These are phyloP conservation scores for Porites australiensis DNA, from an alignment of 64 coral and sea anemone genomes.

Conservation along the genomic window DNA sequence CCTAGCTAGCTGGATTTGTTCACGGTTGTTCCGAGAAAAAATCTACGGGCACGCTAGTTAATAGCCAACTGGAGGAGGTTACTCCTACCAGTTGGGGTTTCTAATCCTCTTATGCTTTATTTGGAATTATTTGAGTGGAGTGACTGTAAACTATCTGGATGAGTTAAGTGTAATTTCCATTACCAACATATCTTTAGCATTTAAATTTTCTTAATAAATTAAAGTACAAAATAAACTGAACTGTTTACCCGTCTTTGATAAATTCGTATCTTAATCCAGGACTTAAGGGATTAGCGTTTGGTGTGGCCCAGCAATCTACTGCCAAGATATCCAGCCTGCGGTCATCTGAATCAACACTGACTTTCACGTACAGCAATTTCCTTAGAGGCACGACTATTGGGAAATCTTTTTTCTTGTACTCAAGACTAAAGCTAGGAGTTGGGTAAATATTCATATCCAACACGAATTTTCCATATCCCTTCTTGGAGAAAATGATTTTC, in stretches of 20 bases:
- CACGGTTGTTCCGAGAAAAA: too few relatives aligned
- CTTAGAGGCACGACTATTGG: neutral
- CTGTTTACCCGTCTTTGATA: conserved; percentile 25
- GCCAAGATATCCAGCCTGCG: neutral
- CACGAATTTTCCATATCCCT: conserved; percentile 4
- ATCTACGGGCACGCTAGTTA: too few relatives aligned
- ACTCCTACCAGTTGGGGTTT: too few relatives aligned
- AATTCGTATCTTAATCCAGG: conserved; percentile 10
- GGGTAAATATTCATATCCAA: neutral
- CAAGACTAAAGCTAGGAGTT: neutral
- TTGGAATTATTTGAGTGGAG: too few relatives aligned
- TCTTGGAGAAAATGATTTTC: conserved; percentile 42
- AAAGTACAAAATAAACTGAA: neutral
- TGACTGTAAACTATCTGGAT: too few relatives aligned
- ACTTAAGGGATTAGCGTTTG: neutral
- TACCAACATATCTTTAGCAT: too few relatives aligned
- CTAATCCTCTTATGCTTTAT: too few relatives aligned
- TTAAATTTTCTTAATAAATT: too few relatives aligned
- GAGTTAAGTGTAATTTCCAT: too few relatives aligned
- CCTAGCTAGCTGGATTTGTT: too few relatives aligned
- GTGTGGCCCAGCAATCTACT: neutral
- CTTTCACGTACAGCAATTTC: neutral
- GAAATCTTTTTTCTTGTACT: neutral
- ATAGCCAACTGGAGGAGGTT: too few relatives aligned
- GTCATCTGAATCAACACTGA: neutral